Evolutionary conservation across 2,888 invertebrate genomes (phyloP).

Genomic region (Morpho deidamia): DNA sequence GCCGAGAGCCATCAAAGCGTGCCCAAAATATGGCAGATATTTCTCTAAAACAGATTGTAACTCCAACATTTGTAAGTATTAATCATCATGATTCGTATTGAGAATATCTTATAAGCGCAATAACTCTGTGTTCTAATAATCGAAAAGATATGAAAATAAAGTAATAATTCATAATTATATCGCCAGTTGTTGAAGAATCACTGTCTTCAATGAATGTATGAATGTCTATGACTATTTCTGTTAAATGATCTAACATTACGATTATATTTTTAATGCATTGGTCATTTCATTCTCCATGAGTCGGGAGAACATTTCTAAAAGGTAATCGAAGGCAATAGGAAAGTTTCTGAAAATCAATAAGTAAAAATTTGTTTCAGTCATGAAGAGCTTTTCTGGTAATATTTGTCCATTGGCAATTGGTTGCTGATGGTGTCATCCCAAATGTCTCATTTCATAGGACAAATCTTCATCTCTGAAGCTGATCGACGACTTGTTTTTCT

Average conservation of each 20-base stretch:
- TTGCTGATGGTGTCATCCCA: not conserved
- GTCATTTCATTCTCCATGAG: constrained; percentile 14
- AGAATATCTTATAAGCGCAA: constrained; percentile 6
- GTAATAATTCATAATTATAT: constrained; percentile 28
- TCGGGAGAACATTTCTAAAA: constrained; percentile 29
- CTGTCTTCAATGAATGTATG: constrained; percentile 1
- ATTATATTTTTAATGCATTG: constrained; percentile 30
- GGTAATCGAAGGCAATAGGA: constrained; percentile 35
- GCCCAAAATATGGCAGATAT: constrained; percentile 53
- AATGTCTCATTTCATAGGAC: not conserved
- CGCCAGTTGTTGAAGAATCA: not conserved
- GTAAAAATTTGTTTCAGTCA: constrained; percentile 32
- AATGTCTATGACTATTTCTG: constrained; percentile 22
- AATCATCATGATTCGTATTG: constrained; percentile 7
- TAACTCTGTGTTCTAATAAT: constrained; percentile 40
- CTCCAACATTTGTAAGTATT: constrained; percentile 35
- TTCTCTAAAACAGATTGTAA: constrained; percentile 28
- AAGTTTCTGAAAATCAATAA: constrained; percentile 34
- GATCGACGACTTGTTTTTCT: not conserved
- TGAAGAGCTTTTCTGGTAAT: constrained; percentile 14
- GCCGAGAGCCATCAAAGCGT: constrained; percentile 56
- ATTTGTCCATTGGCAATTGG: not conserved
- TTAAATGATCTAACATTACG: constrained; percentile 34
- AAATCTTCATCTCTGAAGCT: not conserved
- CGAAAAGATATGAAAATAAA: constrained; percentile 36